Evolutionary conservation across 2,113 vertebrate species (phyloP).

Genomic region (Tor tambroides): DNA sequence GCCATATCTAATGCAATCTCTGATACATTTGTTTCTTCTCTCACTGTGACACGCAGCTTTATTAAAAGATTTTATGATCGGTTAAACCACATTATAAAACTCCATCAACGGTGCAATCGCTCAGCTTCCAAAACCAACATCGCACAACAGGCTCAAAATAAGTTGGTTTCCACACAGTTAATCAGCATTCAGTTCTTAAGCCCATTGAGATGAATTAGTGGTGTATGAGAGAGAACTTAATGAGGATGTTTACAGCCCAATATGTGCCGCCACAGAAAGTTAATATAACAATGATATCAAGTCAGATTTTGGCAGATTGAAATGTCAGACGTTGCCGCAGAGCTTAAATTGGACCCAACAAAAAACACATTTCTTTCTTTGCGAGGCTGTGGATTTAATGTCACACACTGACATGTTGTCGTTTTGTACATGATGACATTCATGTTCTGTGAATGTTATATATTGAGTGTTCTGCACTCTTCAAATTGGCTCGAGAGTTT

Average conservation of each 20-base stretch:
- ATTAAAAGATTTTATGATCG: conserved; percentile 50
- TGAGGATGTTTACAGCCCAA: conserved; percentile 31
- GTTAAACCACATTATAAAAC: conserved; percentile 45
- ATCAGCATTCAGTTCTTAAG: conserved; percentile 48
- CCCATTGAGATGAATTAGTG: conserved; percentile 43
- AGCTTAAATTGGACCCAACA: background rate
- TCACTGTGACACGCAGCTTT: conserved; percentile 28
- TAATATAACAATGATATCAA: conserved; percentile 17
- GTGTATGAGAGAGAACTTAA: conserved; percentile 30
- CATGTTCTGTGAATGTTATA: background rate
- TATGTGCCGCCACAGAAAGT: background rate
- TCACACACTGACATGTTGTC: background rate
- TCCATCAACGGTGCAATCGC: conserved; percentile 43
- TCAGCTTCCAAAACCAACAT: conserved; percentile 47
- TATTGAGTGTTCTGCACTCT: background rate
- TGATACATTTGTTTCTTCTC: conserved; percentile 31
- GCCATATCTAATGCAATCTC: conserved; percentile 6
- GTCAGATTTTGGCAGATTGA: background rate
- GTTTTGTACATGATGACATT: background rate
- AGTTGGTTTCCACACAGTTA: conserved; percentile 46
- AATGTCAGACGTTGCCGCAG: background rate
- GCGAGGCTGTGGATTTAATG: background rate
- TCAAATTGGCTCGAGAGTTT: background rate
- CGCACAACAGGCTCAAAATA: conserved; percentile 41
- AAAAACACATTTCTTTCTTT: background rate